These are phyloP conservation scores for Canis aureus DNA, from an alignment of 2,113 vertebrate species.

Conservation along the genomic window DNA sequence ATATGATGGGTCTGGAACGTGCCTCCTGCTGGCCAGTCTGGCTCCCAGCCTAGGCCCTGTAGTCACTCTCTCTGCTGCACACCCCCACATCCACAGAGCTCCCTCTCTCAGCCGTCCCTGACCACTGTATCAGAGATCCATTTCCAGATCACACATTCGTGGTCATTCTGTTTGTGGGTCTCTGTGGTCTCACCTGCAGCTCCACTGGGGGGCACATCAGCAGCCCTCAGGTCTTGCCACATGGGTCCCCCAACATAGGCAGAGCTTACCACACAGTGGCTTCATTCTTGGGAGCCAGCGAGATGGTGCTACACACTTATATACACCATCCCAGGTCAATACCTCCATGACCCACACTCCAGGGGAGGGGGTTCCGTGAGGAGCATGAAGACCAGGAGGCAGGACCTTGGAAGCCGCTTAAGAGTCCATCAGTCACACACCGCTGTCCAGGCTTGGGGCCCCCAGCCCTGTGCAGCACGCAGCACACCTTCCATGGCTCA, in stretches of 20 bases:
- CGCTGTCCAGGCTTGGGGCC: too few relatives aligned
- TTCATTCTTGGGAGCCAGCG: background rate
- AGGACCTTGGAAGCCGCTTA: background rate
- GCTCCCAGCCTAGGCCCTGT: background rate
- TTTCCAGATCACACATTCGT: background rate
- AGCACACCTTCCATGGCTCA: background rate
- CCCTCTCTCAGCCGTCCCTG: background rate
- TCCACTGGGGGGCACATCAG: background rate
- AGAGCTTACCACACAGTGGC: background rate
- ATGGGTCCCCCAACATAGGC: fast-evolving
- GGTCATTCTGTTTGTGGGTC: background rate
- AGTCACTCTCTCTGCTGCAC: background rate
- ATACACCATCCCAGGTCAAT: background rate
- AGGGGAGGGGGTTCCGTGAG: background rate
- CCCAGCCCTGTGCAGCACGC: fast-evolving
- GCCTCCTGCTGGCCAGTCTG: background rate
- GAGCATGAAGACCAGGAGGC: background rate
- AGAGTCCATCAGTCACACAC: background rate
- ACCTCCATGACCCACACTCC: background rate
- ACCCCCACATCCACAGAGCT: background rate
- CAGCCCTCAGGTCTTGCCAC: background rate
- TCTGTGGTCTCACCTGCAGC: background rate
- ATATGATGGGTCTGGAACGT: fast-evolving
- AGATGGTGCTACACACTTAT: background rate
- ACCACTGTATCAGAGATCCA: background rate